These are phyloP conservation scores for Cathartes aura DNA, from an alignment of 2,113 vertebrate genomes.

Conservation along the genomic window DNA sequence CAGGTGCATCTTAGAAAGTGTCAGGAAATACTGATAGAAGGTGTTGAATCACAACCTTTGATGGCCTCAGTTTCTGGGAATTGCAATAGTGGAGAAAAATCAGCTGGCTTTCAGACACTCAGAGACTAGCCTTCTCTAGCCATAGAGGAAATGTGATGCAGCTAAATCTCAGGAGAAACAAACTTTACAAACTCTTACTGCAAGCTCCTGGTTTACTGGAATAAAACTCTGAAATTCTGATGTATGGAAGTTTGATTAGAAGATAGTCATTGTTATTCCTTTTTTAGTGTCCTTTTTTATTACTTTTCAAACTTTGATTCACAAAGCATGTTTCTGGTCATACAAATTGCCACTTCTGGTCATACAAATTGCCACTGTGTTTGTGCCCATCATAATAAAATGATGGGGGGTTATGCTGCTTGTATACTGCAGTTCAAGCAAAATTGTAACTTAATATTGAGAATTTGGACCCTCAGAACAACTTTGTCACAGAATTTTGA, in stretches of 20 bases:
- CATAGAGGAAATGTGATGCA: background rate
- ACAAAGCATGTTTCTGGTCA: background rate
- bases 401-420: background rate
- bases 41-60: background rate
- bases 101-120: background rate
- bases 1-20: background rate
- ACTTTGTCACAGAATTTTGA: background rate
- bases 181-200: background rate
- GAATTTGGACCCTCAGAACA: background rate
- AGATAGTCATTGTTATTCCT: background rate
- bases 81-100: background rate
- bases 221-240: background rate
- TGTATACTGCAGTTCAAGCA: background rate
- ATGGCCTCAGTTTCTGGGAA: background rate
- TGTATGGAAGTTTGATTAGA: background rate
- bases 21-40: background rate
- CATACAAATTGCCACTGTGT: background rate
- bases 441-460: background rate
- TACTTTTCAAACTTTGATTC: background rate
- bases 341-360: background rate
- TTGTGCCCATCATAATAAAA: background rate
- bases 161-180: background rate
- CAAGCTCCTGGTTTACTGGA: background rate
- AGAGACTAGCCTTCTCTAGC: background rate
- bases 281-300: background rate